Percentiles rank a stretch among this genome's conserved stretches.
These are phyloP conservation scores for Bombus soroeensis DNA, from an alignment of 1,140 invertebrate species.

Conservation along the genomic window DNA sequence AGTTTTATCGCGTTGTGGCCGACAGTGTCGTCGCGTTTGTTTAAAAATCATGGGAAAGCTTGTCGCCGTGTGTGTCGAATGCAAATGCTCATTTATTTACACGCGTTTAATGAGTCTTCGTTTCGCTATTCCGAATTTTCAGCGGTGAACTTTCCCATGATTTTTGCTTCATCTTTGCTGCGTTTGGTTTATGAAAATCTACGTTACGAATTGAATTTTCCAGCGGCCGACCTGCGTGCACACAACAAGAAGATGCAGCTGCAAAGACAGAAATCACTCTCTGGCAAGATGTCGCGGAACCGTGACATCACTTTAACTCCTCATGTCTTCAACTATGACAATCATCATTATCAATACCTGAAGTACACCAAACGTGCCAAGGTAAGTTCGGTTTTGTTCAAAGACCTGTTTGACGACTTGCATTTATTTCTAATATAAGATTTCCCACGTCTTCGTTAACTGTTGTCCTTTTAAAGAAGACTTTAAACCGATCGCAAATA, in stretches of 20 bases:
- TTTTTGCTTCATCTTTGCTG: neutral
- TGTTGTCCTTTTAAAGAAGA: too few species aligned
- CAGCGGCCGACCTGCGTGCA: conserved; percentile 73
- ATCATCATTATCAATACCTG: conserved; percentile 91
- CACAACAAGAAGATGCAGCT: conserved; percentile 85
- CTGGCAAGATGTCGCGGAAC: conserved; percentile 87
- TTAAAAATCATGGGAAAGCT: conserved; percentile 55
- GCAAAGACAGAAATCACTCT: conserved; percentile 85
- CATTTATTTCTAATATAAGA: too few species aligned
- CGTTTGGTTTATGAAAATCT: neutral
- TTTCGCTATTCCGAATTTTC: neutral
- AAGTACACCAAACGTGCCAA: conserved; percentile 90
- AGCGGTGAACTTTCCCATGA: conserved; percentile 15
- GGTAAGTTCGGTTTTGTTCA: conserved; percentile 77
- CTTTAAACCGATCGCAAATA: too few species aligned
- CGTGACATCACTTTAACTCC: conserved; percentile 86
- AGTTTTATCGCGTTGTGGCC: conserved; percentile 57
- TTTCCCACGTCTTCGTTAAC: too few species aligned
- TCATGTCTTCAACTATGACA: conserved; percentile 90
- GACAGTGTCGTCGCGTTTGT: conserved; percentile 19
- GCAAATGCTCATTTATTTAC: conserved; percentile 53
- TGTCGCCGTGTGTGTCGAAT: neutral
- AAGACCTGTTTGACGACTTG: too few species aligned
- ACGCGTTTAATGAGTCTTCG: conserved; percentile 48
- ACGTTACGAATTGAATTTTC: conserved; percentile 24